Conservation (phyloP, 1,140 invertebrate species). For the Orchestia grillus region DNA sequence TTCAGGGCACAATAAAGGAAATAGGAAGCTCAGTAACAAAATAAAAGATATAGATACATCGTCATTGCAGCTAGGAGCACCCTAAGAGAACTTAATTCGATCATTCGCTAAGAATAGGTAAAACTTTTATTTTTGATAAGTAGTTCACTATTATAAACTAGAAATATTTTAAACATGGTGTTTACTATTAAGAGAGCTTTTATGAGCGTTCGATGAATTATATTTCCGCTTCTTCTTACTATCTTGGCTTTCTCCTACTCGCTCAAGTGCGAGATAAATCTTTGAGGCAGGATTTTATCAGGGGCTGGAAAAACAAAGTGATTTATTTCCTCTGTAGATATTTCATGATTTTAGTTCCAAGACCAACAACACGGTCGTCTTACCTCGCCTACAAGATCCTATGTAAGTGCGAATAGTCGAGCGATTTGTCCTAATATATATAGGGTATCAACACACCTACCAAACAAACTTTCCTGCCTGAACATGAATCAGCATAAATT, state of each 20-base stretch:
- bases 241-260: not conserved
- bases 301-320: not conserved
- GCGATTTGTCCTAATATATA: not conserved
- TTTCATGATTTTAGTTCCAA: not conserved
- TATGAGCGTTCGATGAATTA: not conserved
- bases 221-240: not conserved
- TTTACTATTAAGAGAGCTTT: not conserved
- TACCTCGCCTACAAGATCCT: not conserved
- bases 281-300: not conserved
- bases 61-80: too few species aligned
- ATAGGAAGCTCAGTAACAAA: too few species aligned
- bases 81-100: too few species aligned
- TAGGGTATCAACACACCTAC: not conserved
- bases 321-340: not conserved
- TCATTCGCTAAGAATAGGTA: too few species aligned
- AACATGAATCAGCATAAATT: not conserved
- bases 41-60: too few species aligned
- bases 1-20: too few species aligned
- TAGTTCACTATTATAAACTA: too few species aligned
- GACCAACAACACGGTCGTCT: not conserved
- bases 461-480: not conserved
- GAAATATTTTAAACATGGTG: not conserved
- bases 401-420: not conserved
- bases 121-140: too few species aligned
- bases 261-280: not conserved